Base-by-base conservation (phyloP, 2,888 invertebrate genomes). In the Lepidonotus clava region DNA sequence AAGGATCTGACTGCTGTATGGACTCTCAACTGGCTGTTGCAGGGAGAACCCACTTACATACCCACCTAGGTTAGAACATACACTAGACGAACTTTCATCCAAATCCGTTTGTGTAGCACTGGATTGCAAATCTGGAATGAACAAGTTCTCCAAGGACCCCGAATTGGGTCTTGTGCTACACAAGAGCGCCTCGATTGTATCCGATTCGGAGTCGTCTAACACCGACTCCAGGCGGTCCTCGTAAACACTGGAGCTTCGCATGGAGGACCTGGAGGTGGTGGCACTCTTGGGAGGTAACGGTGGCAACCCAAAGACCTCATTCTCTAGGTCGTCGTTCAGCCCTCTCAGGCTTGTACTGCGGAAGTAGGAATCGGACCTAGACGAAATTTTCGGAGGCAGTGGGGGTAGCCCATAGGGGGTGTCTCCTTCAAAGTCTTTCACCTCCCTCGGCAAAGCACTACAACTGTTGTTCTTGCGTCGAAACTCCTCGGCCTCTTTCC, bases 401-500 rank as follows among this genome's bases (percentile, higher is more conserved):
- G 71, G 71, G 34, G 36, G 71, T 21, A 14, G 28, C 11, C 61
- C 61, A 24, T 36, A 38, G 8, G 18, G 21, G 24, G 34, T 36
- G 36, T 71, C 61, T 8, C 4, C 4, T 71, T 71, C 71, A 38
- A 34, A 71, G 24, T 34, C 28, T 1, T 2, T 1, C n/a, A n/a
- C n/a, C 28, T 66, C 28, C 32, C 11, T 18, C n/a, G 71, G 71
- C 14, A 71, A 21, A 21, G 71, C 71, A 71, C 71, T 71, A 36
- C 71, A 71, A 36, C 71, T 71, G n/a, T 36, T 71, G 24, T 36
- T 71, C 21, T 71, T 71, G 4, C 38, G 14, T 18, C 71, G 36
- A 24, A 71, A 38, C 71, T 36, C n/a, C n/a, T n/a, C 71, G 8
- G 18, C 18, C n/a, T 71, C 71, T 34, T 71, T 71, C 38, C 71